Percentiles rank a stretch among this genome's conserved stretches.
Conservation (phyloP, 1,140 invertebrate species). For the Mylabris phalerata region DNA sequence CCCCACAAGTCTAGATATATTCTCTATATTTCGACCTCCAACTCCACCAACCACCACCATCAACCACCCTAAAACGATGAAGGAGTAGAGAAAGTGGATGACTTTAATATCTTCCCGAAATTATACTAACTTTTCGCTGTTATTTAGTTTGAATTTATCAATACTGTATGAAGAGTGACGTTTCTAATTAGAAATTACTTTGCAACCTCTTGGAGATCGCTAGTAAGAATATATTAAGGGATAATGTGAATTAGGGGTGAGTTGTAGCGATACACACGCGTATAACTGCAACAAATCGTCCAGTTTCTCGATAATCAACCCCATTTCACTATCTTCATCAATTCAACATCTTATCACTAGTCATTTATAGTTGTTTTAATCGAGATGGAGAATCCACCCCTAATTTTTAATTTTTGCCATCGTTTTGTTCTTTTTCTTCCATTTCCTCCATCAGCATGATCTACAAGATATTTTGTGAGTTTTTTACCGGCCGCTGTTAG, state of each 20-base stretch:
- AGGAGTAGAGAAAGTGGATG: too few species aligned
- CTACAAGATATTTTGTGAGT: not conserved
- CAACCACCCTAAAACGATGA: too few species aligned
- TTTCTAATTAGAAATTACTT: slow-evolving; percentile 17
- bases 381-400: not conserved
- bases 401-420: slow-evolving; percentile 16
- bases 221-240: slow-evolving; percentile 12
- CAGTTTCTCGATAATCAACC: not conserved
- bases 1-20: not conserved
- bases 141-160: slow-evolving; percentile 19
- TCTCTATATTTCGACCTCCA: too few species aligned
- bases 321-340: slow-evolving; percentile 10
- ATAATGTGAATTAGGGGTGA: not conserved
- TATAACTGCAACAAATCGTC: too few species aligned
- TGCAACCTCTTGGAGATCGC: slow-evolving; percentile 13
- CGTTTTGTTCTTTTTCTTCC: slow-evolving; percentile 2
- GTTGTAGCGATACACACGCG: too few species aligned
- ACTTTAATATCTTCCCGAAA: slow-evolving; percentile 22
- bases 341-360: slow-evolving; percentile 21
- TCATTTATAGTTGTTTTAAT: slow-evolving; percentile 30
- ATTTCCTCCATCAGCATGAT: not conserved
- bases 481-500: not conserved
- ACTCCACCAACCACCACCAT: too few species aligned
- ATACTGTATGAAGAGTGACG: slow-evolving; percentile 16
- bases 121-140: slow-evolving; percentile 19